Evolutionary conservation across 2,113 vertebrate genomes (phyloP).

Genomic region (Noctilio leporinus): DNA sequence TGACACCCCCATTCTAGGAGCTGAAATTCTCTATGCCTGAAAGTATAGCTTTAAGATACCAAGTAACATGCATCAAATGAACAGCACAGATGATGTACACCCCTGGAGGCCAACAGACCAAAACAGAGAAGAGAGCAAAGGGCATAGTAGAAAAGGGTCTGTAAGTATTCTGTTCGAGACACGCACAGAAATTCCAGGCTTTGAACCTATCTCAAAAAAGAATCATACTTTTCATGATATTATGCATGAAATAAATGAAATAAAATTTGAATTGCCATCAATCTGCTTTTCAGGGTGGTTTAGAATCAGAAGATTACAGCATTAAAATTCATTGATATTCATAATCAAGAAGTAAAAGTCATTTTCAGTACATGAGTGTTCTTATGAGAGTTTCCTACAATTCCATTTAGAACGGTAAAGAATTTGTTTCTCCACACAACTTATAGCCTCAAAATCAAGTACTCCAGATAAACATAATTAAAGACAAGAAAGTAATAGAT

Average conservation of each 20-base stretch:
- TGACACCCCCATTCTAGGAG: too few relatives aligned
- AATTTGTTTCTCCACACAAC: constrained; percentile 36
- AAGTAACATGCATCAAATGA: neutral
- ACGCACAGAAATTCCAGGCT: neutral
- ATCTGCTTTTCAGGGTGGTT: neutral
- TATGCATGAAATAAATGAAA: neutral
- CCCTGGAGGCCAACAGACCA: neutral
- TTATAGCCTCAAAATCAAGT: constrained; percentile 47
- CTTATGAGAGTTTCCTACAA: constrained; percentile 51
- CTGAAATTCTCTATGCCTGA: neutral
- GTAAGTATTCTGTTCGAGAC: neutral
- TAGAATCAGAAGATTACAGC: neutral
- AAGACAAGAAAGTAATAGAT: constrained; percentile 68
- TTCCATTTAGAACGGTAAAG: constrained; percentile 46
- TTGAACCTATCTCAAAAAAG: neutral
- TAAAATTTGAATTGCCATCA: neutral
- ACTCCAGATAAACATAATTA: constrained; percentile 74
- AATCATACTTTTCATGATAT: neutral
- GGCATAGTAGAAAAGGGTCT: neutral
- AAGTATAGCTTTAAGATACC: neutral
- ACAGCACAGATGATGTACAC: neutral
- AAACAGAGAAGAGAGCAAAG: neutral
- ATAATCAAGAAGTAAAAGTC: neutral
- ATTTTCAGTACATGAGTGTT: constrained; percentile 9
- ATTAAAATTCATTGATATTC: neutral